A percentile compares a stretch with the other conserved stretches of the same genome.
Evolutionary conservation across 2,888 invertebrate species (phyloP).

Genomic region (Parnassius smintheus): DNA sequence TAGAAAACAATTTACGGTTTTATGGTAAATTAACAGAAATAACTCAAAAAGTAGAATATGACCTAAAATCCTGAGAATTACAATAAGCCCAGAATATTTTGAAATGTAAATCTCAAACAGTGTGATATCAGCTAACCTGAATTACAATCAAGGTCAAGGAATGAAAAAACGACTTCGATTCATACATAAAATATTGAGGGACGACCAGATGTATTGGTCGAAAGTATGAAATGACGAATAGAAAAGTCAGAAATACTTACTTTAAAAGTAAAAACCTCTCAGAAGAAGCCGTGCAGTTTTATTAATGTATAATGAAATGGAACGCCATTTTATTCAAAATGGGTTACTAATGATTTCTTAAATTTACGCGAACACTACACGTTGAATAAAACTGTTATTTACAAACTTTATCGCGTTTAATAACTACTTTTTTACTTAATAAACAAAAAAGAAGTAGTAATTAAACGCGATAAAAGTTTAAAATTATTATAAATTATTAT

Average conservation of each 20-base stretch:
- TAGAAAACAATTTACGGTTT: too few species aligned
- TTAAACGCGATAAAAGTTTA: too few species aligned
- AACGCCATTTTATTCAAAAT: slow-evolving; percentile 43
- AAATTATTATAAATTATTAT: too few species aligned
- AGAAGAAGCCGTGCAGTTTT: slow-evolving; percentile 49
- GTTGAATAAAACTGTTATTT: too few species aligned
- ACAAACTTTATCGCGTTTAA: too few species aligned
- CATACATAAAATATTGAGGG: slow-evolving; percentile 56
- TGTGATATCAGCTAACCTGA: slow-evolving; percentile 39
- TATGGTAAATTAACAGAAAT: too few species aligned
- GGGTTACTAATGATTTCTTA: slow-evolving; percentile 28
- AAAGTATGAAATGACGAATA: slow-evolving; percentile 39
- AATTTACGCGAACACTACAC: too few species aligned
- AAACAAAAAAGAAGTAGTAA: too few species aligned
- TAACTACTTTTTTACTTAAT: too few species aligned
- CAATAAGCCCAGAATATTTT: slow-evolving; percentile 29
- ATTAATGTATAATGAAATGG: slow-evolving; percentile 42
- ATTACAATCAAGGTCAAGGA: slow-evolving; percentile 47
- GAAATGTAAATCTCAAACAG: slow-evolving; percentile 37
- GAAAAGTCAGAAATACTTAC: slow-evolving; percentile 45
- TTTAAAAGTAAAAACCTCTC: slow-evolving; percentile 45
- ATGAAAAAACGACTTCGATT: slow-evolving; percentile 43
- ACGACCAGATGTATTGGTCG: slow-evolving; percentile 46
- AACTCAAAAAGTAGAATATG: not conserved
- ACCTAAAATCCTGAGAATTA: slow-evolving; percentile 15